A percentile compares a stretch with the other conserved stretches of the same genome.
phyloP scores from a whole-genome alignment of 2,888 invertebrate species.

The Caradrina clavipalpis region DNA sequence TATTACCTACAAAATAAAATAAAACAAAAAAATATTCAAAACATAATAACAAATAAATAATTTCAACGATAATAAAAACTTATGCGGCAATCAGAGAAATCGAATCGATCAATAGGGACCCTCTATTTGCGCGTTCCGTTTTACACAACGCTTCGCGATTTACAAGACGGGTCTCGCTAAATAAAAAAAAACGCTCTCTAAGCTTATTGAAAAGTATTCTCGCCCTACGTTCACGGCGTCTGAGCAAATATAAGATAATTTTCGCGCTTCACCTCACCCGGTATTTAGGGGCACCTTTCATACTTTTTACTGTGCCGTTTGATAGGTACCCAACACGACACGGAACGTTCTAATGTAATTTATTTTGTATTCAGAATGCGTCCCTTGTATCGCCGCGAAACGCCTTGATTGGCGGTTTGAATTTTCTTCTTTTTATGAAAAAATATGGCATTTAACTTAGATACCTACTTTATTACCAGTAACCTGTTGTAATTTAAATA shows the following conservation, averaged over 20 bases:
- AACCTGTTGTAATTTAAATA: not conserved
- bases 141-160: slow-evolving; percentile 77
- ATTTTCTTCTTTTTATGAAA: slow-evolving; percentile 32
- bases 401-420: slow-evolving; percentile 64
- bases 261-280: slow-evolving; percentile 89
- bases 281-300: slow-evolving; percentile 91
- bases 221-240: slow-evolving; percentile 90
- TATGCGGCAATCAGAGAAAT: slow-evolving; percentile 74
- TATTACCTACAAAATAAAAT: not conserved
- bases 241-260: slow-evolving; percentile 91
- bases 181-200: slow-evolving; percentile 89
- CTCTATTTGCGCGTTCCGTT: slow-evolving; percentile 86
- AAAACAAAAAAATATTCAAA: not conserved
- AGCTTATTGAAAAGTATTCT: slow-evolving; percentile 91
- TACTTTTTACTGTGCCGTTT: slow-evolving; percentile 88
- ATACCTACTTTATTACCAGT: too few relatives aligned
- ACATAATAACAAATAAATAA: slow-evolving; percentile 34
- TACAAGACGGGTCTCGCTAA: slow-evolving; percentile 85
- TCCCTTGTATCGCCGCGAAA: slow-evolving; percentile 65
- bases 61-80: slow-evolving; percentile 61
- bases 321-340: slow-evolving; percentile 75
- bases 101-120: slow-evolving; percentile 82
- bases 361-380: slow-evolving; percentile 87
- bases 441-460: slow-evolving; percentile 1
- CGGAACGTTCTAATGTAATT: slow-evolving; percentile 84